Base-by-base conservation (phyloP, 1,140 invertebrate genomes). In the Drosophila punjabiensis region DNA sequence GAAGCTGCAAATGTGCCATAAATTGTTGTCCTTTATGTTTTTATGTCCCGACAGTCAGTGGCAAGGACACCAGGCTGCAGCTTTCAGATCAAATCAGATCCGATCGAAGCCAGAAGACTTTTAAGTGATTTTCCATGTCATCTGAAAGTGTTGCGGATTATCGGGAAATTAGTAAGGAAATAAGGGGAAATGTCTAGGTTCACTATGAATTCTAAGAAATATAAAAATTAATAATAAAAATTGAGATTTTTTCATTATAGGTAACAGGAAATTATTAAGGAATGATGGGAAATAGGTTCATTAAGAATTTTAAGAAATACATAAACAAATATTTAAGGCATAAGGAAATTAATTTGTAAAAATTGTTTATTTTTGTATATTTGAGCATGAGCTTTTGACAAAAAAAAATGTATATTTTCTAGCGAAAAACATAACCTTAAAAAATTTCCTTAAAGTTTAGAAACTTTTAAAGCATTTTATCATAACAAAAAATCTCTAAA, bases 1-100 rank as follows among this genome's bases (percentile, higher is more conserved):
- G 81, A 50, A 83, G 84, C 76, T 88, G 80, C 76, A 88, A 87
- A 87, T 87, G 84, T 88, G 84, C 81, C 85, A 87, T 87, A 87
- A 87, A 87, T 87, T 87, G 86, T 78, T 69, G 77, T 88, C 81
- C 82, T 87, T 87, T 89, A 84, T 87, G 84, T 74, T 67, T 87
- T 87, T 61, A 76, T 76, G 73, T 75, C 28, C 39, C 35, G 75
- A 58, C 82, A 79, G 83, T 45, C 76, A 76, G 62, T 56, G 45
- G 53, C 41, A 45, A 43, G 43, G 35, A 35, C 20, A 55, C 18
- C 18, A 20, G 48, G 55, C 28, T 37, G 37, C 56, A 62, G 39
- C 9, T 7, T 39, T n/a, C 76, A 83, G 77, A 83, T 84, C 81
- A 67, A 79, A 83, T 84, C 81, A 71, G 81, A 80, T 80, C 76